A percentile compares a stretch with the other conserved stretches of the same genome.
These are phyloP conservation scores for Reinhardtius hippoglossoides DNA, from an alignment of 2,113 vertebrate genomes.

Conservation along the genomic window DNA sequence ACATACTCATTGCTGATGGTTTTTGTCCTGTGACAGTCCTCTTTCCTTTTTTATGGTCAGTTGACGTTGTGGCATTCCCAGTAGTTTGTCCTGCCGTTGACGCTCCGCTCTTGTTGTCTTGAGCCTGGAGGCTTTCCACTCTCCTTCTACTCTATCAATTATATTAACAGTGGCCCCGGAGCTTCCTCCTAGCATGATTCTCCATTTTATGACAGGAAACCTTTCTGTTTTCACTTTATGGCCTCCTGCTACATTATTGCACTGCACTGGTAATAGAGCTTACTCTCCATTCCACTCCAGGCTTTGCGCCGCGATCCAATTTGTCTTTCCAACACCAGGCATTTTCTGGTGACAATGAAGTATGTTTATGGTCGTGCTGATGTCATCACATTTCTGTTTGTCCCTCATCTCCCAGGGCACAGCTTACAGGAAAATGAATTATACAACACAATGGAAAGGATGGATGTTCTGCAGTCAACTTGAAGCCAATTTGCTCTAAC, in stretches of 20 bases:
- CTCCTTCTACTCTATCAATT: slow-evolving; percentile 57
- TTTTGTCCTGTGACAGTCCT: slow-evolving; percentile 9
- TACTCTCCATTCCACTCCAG: slow-evolving; percentile 61
- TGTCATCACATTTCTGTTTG: slow-evolving; percentile 73
- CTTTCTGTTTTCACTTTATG: slow-evolving; percentile 63
- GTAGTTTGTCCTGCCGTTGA: slow-evolving; percentile 45
- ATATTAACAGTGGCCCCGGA: slow-evolving; percentile 60
- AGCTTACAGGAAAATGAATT: slow-evolving; percentile 67
- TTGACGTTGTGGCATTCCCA: slow-evolving; percentile 15
- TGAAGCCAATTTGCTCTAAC: slow-evolving; percentile 56
- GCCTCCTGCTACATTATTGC: slow-evolving; percentile 57
- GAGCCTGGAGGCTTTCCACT: slow-evolving; percentile 30
- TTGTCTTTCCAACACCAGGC: slow-evolving; percentile 49
- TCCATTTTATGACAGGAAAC: slow-evolving; percentile 62
- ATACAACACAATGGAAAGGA: slow-evolving; percentile 61
- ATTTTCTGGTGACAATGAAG: slow-evolving; percentile 63
- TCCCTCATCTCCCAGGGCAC: slow-evolving; percentile 57
- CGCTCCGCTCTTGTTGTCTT: slow-evolving; percentile 30
- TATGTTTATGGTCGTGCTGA: slow-evolving; percentile 69
- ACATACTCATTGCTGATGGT: neutral
- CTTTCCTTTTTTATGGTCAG: slow-evolving; percentile 21
- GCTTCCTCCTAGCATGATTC: slow-evolving; percentile 66
- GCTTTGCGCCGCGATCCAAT: slow-evolving; percentile 57
- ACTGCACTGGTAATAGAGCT: slow-evolving; percentile 43
- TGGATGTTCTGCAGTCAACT: slow-evolving; percentile 57